phyloP scores from a whole-genome alignment of 2,888 invertebrate species.

The Argynnis bischoffii region DNA sequence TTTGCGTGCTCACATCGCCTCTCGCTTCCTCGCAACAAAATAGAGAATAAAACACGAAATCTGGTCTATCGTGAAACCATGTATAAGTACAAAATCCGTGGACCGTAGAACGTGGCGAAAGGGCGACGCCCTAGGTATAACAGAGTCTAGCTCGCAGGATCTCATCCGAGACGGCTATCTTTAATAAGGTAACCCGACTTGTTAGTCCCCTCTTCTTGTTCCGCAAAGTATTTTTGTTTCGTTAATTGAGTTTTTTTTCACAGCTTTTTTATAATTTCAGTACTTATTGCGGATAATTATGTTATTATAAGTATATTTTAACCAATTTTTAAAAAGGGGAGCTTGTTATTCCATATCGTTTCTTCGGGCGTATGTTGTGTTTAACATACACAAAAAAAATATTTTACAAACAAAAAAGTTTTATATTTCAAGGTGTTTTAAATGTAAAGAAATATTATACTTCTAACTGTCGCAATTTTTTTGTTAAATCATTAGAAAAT shows the following conservation, averaged over 20 bases:
- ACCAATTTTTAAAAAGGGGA: too few species aligned
- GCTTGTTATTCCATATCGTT: too few species aligned
- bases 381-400: too few species aligned
- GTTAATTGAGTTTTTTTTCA: constrained; percentile 24
- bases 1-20: constrained; percentile 11
- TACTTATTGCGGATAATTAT: too few species aligned
- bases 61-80: constrained; percentile 38
- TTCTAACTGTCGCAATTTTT: too few species aligned
- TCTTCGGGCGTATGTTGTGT: too few species aligned
- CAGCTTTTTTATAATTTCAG: neutral
- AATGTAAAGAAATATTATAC: too few species aligned
- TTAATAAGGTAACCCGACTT: constrained; percentile 42
- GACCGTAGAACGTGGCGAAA: constrained; percentile 59
- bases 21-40: constrained; percentile 16
- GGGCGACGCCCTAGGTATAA: constrained; percentile 61
- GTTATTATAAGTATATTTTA: too few species aligned
- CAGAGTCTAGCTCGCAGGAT: constrained; percentile 56
- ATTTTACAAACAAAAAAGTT: too few species aligned
- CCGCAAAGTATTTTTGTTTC: constrained; percentile 32
- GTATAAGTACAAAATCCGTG: constrained; percentile 48
- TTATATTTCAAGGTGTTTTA: too few species aligned
- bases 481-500: too few species aligned
- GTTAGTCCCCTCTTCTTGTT: constrained; percentile 29
- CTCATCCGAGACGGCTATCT: constrained; percentile 51
- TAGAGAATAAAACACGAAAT: constrained; percentile 33